Evolutionary conservation across 2,797 vertebrate species (phyloP), one percentile per base, ranked within the genome.

Genomic region (Acanthurus tractus): DNA sequence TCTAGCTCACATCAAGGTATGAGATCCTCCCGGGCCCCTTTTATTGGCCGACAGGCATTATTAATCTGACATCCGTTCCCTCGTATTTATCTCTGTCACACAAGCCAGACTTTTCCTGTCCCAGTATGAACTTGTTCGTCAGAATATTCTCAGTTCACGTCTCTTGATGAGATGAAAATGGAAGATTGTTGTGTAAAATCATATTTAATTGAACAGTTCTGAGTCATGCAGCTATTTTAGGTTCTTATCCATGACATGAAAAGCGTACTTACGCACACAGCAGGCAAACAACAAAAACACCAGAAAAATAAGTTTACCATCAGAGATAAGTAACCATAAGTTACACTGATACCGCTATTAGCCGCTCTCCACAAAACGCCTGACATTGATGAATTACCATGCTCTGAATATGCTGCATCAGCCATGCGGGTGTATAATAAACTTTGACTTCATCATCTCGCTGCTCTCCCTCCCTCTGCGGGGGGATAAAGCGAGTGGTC

Each of bases 331-430:
- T 69, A 75, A 77, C 45, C 38, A 58, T 56, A 74, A 70, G 63
- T 71, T 63, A 40, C 44, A 70, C 49, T 79, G 69, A 79, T 78
- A 55, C 53, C 48, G 78, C 81, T 66, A 82, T 83, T 82, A 86
- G 55, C 45, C 3, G 1, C 73, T 77, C 66, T 52, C 59, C 59
- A 63, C 25, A 55, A 8, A 72, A 74, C 53, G 1, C 50, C 45
- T 78, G 89, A 85, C 86, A 79, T 15, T 90, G 89, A 92, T 88
- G 62, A 86, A 91, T 89, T 72, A 74, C 81, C 53, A 8, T 10
- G 57, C 63, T 52, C 23, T 4, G 6, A 81, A 81, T 70, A 66
- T 81, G 88, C 89, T 76, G 86, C 64, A 63, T 90, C 86, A 88
- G 87, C 82, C 59, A n/a, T 62, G 45, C 63, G n/a, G 54, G 25